phyloP scores from a whole-genome alignment of 2,113 vertebrate genomes.

The Muntiacus reevesi region DNA sequence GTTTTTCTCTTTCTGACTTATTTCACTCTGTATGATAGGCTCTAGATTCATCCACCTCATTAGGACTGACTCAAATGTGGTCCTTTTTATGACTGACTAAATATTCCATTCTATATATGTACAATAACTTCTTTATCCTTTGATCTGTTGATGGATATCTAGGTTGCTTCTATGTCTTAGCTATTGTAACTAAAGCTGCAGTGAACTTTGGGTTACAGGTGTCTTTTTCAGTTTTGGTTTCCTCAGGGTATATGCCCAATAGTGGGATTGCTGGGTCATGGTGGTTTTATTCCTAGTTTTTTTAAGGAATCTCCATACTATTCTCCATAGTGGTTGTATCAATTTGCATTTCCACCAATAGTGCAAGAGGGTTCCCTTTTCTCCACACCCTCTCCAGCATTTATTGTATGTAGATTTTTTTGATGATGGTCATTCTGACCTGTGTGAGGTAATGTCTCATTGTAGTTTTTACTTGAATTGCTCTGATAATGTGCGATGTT shows the following conservation, averaged over 20 bases:
- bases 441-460: neutral
- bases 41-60: neutral
- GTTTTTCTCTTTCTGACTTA: neutral
- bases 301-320: neutral
- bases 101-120: neutral
- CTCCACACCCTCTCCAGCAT: neutral
- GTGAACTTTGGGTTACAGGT: neutral
- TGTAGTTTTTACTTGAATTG: neutral
- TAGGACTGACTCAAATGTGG: neutral
- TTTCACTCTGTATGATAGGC: neutral
- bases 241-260: neutral
- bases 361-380: neutral
- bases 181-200: neutral
- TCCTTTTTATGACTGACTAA: neutral
- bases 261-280: neutral
- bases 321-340: neutral
- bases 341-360: neutral
- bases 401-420: neutral
- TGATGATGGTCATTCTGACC: neutral
- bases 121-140: neutral
- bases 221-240: neutral
- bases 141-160: neutral
- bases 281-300: neutral
- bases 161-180: neutral
- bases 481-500: neutral